Evolutionary conservation across 2,888 invertebrate genomes (phyloP), one percentile per base, ranked within the genome.

Genomic region (Tetramorium bicarinatum): DNA sequence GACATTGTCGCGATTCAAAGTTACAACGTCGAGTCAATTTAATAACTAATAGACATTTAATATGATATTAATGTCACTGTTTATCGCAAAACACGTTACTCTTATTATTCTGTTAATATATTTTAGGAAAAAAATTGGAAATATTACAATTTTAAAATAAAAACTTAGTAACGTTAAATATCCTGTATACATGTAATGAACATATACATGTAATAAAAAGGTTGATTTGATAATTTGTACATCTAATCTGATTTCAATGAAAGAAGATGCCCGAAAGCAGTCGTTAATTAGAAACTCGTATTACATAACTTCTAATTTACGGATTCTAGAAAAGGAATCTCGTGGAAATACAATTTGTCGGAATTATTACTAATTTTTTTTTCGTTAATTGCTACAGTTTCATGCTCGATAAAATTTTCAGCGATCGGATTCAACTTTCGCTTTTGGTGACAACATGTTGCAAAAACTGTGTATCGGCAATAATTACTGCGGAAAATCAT

Each of bases 361-460:
- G 29, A 56, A 34, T 76, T 56, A 67, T 44, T 54, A 49, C 13
- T 44, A 11, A 47, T 3, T 34, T 54, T 25, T 64, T 25, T 64
- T 64, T 41, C 25, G 25, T 66, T 15, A 66, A 13, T 41, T 41
- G 11, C 56, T 15, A 66, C 76, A 29, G 75, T 84, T 87, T 85
- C 72, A 87, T 79, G 85, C 62, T 84, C 84, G 83, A 83, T 84
- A 85, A 84, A 88, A 85, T 82, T 88, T 83, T 82, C 75, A 76
- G 41, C 25, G 62, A 82, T 79, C 41, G 49, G 13, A 75, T 75
- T 83, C 64, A 44, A 82, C 89, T 89, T 87, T 86, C 80, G 82
- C 79, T 61, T 34, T 34, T 34, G 74, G 56, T 44, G 49, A 62
- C 21, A 64, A 13, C 52, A 18, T 6, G 9, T 49, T 34, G 11